These are phyloP conservation scores for Cercopithecus mona DNA, from an alignment of 2,113 vertebrate genomes.

Conservation along the genomic window DNA sequence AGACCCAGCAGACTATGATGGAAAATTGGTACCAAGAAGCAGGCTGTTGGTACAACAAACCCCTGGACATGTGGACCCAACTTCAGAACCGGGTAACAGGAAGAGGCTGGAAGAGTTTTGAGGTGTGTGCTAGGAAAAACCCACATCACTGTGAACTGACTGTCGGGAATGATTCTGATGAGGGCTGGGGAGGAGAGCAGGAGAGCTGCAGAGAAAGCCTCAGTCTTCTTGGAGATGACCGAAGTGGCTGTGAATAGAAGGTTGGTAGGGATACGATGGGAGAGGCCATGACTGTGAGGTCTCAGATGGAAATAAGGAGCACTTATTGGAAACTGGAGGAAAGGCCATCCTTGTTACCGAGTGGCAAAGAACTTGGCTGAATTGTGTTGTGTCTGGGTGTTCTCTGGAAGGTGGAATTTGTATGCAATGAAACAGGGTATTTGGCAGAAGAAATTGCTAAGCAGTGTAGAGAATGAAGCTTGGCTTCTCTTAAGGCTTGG, in stretches of 20 bases:
- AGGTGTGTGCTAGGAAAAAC: background rate
- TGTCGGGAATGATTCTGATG: background rate
- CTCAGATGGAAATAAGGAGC: fast-evolving
- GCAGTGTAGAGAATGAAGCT: background rate
- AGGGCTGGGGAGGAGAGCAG: background rate
- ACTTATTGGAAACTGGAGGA: background rate
- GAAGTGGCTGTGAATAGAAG: background rate
- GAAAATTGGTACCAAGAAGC: too few relatives aligned
- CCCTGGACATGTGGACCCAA: fast-evolving
- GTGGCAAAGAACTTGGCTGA: background rate
- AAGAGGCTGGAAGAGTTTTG: too few relatives aligned
- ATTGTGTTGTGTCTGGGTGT: background rate
- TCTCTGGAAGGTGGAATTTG: background rate
- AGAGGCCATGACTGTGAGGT: fast-evolving
- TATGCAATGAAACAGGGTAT: background rate
- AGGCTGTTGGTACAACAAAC: fast-evolving
- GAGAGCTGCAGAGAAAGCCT: background rate
- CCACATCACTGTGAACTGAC: background rate
- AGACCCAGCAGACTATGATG: background rate
- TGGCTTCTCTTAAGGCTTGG: background rate
- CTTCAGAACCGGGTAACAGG: fast-evolving
- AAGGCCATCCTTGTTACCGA: background rate
- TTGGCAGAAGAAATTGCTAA: background rate
- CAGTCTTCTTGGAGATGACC: background rate
- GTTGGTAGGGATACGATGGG: fast-evolving